Conservation (phyloP, 2,888 invertebrate species). For the Linnaemya vulpina region DNA sequence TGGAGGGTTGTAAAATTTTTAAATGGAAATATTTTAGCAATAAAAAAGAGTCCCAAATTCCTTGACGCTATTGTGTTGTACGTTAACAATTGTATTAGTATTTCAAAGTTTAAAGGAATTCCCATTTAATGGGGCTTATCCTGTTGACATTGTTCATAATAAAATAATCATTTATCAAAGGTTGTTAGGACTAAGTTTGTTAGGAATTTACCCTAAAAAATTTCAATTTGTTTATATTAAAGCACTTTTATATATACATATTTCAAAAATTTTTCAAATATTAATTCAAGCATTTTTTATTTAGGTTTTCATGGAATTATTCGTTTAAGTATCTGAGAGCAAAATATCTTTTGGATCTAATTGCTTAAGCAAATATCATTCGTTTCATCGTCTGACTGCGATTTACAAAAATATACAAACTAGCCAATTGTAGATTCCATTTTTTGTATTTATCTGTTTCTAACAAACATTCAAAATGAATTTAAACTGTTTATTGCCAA, state of each 20-base stretch:
- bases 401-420: neutral
- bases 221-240: neutral
- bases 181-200: neutral
- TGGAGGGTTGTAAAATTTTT: neutral
- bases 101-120: neutral
- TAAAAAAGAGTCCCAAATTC: neutral
- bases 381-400: neutral
- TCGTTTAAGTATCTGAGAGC: neutral
- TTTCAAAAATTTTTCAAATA: neutral
- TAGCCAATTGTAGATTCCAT: neutral
- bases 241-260: neutral
- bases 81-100: neutral
- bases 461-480: conserved; percentile 1
- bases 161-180: neutral
- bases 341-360: neutral
- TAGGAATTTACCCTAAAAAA: neutral
- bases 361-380: neutral
- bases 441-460: neutral
- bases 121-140: neutral
- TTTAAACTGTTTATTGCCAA: conserved; percentile 3
- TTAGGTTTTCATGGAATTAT: neutral
- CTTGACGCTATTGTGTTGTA: neutral
- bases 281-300: neutral
- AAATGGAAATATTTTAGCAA: neutral
- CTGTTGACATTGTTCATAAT: neutral